These are phyloP conservation scores for Campaea margaritaria DNA, from an alignment of 2,888 invertebrate genomes.

Conservation along the genomic window DNA sequence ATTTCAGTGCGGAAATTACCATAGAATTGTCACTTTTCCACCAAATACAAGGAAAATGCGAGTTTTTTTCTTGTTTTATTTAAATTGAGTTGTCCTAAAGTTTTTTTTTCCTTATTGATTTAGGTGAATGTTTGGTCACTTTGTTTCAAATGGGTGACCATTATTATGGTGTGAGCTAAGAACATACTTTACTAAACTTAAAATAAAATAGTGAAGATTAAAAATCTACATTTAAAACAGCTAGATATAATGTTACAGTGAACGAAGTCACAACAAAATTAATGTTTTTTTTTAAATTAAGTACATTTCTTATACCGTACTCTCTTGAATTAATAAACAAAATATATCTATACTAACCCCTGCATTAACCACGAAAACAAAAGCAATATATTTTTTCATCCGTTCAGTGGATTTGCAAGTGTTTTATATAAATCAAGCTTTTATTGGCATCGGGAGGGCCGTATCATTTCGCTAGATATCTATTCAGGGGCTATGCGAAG, in stretches of 20 bases:
- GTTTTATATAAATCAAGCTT: constrained; percentile 75
- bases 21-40: constrained; percentile 32
- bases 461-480: constrained; percentile 80
- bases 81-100: constrained; percentile 17
- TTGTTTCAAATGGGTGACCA: background rate
- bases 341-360: too few species aligned
- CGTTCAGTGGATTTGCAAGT: constrained; percentile 60
- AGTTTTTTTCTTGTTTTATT: constrained; percentile 11
- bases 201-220: too few species aligned
- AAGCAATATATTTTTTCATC: constrained; percentile 40
- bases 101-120: constrained; percentile 26
- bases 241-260: too few species aligned
- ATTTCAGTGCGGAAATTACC: constrained; percentile 34
- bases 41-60: constrained; percentile 21
- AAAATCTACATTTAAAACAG: too few species aligned
- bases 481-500: constrained; percentile 77
- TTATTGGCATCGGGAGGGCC: constrained; percentile 78
- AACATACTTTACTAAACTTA: too few species aligned
- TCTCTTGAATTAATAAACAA: too few species aligned
- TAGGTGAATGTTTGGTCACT: constrained; percentile 7
- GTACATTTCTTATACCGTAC: too few species aligned
- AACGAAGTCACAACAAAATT: too few species aligned
- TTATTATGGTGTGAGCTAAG: background rate
- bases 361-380: constrained; percentile 2
- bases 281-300: too few species aligned